Evolutionary conservation across 2,888 invertebrate species (phyloP).

Genomic region (Heliconius ismenius): DNA sequence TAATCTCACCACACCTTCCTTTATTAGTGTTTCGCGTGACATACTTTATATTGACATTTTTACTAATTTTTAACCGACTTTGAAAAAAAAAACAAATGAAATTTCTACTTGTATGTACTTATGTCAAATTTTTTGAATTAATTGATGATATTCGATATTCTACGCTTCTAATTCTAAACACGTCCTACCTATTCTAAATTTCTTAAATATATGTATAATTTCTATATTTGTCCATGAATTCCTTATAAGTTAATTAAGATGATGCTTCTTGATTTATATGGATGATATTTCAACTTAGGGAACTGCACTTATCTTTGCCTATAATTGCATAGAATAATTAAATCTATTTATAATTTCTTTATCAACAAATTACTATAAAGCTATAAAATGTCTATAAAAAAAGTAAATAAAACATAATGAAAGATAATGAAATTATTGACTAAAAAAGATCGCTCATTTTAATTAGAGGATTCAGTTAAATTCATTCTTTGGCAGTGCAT

Average conservation of each 20-base stretch:
- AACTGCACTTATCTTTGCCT: neutral
- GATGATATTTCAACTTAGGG: too few relatives aligned
- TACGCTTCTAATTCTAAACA: too few relatives aligned
- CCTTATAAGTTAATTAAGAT: neutral
- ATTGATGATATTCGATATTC: too few relatives aligned
- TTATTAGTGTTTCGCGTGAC: constrained; percentile 30
- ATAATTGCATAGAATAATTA: neutral
- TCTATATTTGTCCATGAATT: neutral
- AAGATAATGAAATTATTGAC: constrained; percentile 22
- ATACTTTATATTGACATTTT: constrained; percentile 4
- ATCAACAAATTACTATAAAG: neutral
- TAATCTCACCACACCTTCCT: constrained; percentile 24
- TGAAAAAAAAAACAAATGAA: neutral
- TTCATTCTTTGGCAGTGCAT: constrained; percentile 11
- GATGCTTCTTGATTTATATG: neutral
- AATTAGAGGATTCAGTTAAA: constrained; percentile 34
- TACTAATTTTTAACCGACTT: neutral
- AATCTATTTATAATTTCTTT: too few relatives aligned
- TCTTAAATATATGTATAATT: too few relatives aligned
- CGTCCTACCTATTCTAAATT: too few relatives aligned
- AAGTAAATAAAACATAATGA: neutral
- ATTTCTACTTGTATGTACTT: too few relatives aligned
- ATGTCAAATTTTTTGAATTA: too few relatives aligned
- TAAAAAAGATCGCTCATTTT: constrained; percentile 23
- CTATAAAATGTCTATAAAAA: neutral